Conservation (phyloP, 2,797 vertebrate species). For the Crenichthys baileyi region DNA sequence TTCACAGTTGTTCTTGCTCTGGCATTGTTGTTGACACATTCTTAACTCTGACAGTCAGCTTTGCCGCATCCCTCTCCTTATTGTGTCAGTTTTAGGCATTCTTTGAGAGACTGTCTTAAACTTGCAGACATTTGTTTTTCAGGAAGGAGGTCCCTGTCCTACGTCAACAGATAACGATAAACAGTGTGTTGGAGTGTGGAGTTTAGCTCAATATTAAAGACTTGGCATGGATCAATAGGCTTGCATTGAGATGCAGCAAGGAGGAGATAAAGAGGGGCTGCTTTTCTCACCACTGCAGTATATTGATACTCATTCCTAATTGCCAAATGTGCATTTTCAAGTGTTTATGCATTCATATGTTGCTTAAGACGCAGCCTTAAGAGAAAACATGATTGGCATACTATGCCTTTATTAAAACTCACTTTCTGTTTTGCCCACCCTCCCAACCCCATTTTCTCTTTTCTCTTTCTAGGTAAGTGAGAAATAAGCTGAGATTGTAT, state of each 20-base stretch:
- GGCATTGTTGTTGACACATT: slow-evolving; percentile 4
- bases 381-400: slow-evolving; percentile 21
- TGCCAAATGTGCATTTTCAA: slow-evolving; percentile 29
- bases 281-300: slow-evolving; percentile 61
- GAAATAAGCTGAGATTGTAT: slow-evolving; percentile 49
- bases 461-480: slow-evolving; percentile 75
- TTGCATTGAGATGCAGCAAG: slow-evolving; percentile 37
- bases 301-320: slow-evolving; percentile 49
- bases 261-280: slow-evolving; percentile 30
- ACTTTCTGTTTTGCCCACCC: slow-evolving; percentile 19
- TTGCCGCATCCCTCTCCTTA: neutral
- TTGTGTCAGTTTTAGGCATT: neutral
- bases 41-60: neutral
- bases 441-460: slow-evolving; percentile 2
- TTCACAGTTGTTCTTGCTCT: neutral
- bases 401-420: slow-evolving; percentile 47
- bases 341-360: neutral
- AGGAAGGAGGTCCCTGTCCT: slow-evolving; percentile 1
- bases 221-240: slow-evolving; percentile 54
- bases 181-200: slow-evolving; percentile 1
- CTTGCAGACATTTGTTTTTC: slow-evolving; percentile 17
- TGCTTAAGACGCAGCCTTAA: slow-evolving; percentile 6
- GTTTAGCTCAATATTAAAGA: slow-evolving; percentile 23
- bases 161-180: slow-evolving; percentile 3
- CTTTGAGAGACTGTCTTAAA: slow-evolving; percentile 1